Evolutionary conservation across 2,797 vertebrate species (phyloP).

Genomic region (Amblyopsis hoosieri): DNA sequence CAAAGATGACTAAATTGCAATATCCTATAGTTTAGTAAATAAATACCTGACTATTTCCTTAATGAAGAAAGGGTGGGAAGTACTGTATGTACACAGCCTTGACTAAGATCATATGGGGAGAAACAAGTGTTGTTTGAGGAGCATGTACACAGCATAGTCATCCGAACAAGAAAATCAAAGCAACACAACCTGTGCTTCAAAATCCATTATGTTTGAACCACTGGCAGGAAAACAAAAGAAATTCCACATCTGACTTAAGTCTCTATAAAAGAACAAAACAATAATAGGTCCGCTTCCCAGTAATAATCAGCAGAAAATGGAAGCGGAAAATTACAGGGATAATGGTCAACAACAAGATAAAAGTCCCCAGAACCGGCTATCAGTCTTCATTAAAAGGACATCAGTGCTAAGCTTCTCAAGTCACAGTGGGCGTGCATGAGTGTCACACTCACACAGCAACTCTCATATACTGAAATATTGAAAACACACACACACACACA

Average conservation of each 20-base stretch:
- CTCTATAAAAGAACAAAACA: slow-evolving; percentile 44
- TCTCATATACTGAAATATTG: background rate
- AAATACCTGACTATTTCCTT: slow-evolving; percentile 9
- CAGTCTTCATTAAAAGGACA: slow-evolving; percentile 28
- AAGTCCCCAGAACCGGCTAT: slow-evolving; percentile 43
- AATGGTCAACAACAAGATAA: slow-evolving; percentile 59
- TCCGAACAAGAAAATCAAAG: slow-evolving; percentile 20
- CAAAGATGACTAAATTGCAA: slow-evolving; percentile 31
- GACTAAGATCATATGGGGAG: slow-evolving; percentile 5
- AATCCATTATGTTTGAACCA: slow-evolving; percentile 24
- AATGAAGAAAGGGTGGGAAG: background rate
- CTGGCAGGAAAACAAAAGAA: slow-evolving; percentile 21
- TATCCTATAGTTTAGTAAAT: slow-evolving; percentile 24
- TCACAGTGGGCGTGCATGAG: slow-evolving; percentile 8
- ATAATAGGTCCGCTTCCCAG: slow-evolving; percentile 38
- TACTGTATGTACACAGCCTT: slow-evolving; percentile 9
- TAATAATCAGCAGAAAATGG: slow-evolving; percentile 44
- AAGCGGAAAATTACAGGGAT: slow-evolving; percentile 56
- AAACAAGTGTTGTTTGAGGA: slow-evolving; percentile 5
- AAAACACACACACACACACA: slow-evolving; percentile 32
- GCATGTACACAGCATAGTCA: slow-evolving; percentile 5
- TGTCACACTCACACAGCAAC: background rate
- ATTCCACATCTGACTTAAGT: slow-evolving; percentile 33
- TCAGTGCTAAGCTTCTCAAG: slow-evolving; percentile 21
- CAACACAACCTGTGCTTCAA: slow-evolving; percentile 36